Base-by-base conservation (phyloP, 1,140 invertebrate species). In the Drosophila mayri region DNA sequence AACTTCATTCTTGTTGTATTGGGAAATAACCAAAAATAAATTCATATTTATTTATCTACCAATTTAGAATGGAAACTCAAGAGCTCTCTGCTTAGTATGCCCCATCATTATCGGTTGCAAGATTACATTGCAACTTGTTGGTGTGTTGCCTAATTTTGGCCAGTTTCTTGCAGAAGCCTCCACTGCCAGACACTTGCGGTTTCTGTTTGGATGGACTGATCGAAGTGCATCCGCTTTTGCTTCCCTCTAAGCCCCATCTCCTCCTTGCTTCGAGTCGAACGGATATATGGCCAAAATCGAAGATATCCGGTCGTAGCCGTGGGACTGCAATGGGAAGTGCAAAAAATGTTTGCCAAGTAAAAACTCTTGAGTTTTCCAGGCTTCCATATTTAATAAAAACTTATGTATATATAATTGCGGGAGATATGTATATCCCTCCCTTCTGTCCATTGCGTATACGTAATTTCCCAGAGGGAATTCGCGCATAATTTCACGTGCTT, bases 231-330 rank as follows among this genome's bases (percentile, higher is more conserved):
- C 70, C 77, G 58, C 44, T 59, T 25, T 41, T 25, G 52, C 18
- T 14, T 10, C 22, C 44, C 28, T 28, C 30, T 35, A 10, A 8
- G 28, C 12, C 54, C 52, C 38, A 18, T 30, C 38, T 35, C 32
- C 25, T 12, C 10, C 9, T 8, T 50, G 28, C 49, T 8, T 52
- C n/a, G 30, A 52, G 30, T 54, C 43, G 61, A 87, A 38, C 83
- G 83, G 83, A 87, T 86, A 86, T 85, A 86, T 81, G 75, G 50
- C 64, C 75, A 76, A 86, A 86, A 86, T 86, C 83, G 83, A 76
- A 86, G 83, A 86, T 87, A 65, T 86, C 83, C 83, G 83, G 79
- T 74, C 46, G 38, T 1, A 35, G 73, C 46, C 58, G 66, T 46
- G 64, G 55, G 70, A 62, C 37, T 67, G 46, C 46, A 41, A 44